Base-by-base conservation (phyloP, 1,140 invertebrate genomes). In the Saccostrea echinata region DNA sequence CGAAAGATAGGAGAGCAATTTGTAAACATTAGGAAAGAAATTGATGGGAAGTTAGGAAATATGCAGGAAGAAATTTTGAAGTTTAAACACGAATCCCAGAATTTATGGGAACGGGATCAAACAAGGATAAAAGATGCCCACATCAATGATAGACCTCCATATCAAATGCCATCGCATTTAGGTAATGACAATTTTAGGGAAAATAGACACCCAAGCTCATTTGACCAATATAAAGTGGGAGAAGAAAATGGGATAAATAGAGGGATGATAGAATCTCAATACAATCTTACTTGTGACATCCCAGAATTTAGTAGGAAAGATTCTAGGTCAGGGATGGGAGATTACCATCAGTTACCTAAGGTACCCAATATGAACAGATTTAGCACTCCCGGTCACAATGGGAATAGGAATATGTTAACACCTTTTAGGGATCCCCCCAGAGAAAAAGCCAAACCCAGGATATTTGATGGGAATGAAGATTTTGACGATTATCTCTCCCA, bases 21-120 rank as follows among this genome's bases (percentile, higher is more conserved):
- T n/a, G n/a, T n/a, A n/a, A n/a, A n/a, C n/a, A n/a, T n/a, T n/a
- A n/a, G n/a, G n/a, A n/a, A n/a, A n/a, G n/a, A n/a, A n/a, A n/a
- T 82, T 82, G 27, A 82, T 43, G 80, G 35, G 80, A 82, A 82
- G 35, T n/a, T 82, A 43, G 80, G 16, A 51, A 8, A 35, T 82
- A 51, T 82, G 43, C 80, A 82, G 35, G n/a, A 51, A 13, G 80
- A 82, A 18, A 82, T 82, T 33, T n/a, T 51, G 6, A 82, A 51
- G n/a, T 18, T 82, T 1, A 82, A 82, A 51, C 8, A 82, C 35
- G 80, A 18, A 33, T 82, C 80, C 80, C 80, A 82, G 30, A 35
- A 82, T 82, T 30, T 35, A 33, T 82, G 68, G 68, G 3, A 71
- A 18, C 30, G n/a, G 68, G 68, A 18, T 4, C 68, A 24, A 24